Evolutionary conservation across 2,113 vertebrate species (phyloP), one percentile per base, ranked within the genome.

Genomic region (Neoarius graeffei): DNA sequence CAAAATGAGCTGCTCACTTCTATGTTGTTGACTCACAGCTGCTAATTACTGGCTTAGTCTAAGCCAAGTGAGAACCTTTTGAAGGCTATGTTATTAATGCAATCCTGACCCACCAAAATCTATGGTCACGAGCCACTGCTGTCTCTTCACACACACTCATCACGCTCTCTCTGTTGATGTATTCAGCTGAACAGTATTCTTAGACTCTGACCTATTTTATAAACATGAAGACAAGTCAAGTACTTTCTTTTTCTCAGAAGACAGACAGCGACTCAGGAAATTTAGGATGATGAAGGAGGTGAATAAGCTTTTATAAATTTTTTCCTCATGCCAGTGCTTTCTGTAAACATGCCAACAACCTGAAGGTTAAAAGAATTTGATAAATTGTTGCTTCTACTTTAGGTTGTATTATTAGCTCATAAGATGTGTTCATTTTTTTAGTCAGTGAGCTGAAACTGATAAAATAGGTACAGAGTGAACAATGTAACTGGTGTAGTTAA

Each of bases 121-220:
- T 57, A 80, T 57, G 52, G 14, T 57, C 54, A 56, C 0, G 15
- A 57, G 3, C 15, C 8, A 7, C 1, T 59, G 54, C 15, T 35
- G 25, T 81, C 17, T 35, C 15, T 57, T 80, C 7, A 80, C 15
- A 81, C 11, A 56, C 27, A 59, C 17, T 56, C 13, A 56, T 8
- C 15, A 57, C 20, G 79, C 17, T 19, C 19, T 81, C n/a, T 35
- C 79, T 59, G 77, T n/a, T 56, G 50, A 56, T 79, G 76, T 56
- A 25, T 25, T 27, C 7, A 56, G 13, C 13, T 25, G 27, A 79
- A 56, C 35, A 27, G 25, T 59, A 81, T 81, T 81, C 9, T 42
- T 42, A 60, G 80, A 81, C 13, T 56, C 52, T 81, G 54, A 57
- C n/a, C n/a, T 57, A 81, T 81, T 81, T 81, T 81, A 59, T 27